phyloP scores from a whole-genome alignment of 2,888 invertebrate genomes.

The Drosophila vallismaia region DNA sequence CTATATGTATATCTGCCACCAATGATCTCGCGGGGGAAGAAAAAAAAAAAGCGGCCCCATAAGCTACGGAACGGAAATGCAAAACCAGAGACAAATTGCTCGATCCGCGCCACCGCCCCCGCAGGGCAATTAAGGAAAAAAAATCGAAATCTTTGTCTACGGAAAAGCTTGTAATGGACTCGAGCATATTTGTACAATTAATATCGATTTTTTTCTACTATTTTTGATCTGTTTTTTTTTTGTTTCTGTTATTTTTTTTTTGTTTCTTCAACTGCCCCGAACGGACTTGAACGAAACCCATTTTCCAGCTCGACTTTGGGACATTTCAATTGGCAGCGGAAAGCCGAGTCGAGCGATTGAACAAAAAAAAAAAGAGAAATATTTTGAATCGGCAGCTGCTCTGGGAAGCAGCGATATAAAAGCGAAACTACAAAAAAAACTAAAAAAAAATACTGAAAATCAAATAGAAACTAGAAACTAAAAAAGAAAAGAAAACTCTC shows the following conservation, averaged over 20 bases:
- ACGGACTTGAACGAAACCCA: background rate
- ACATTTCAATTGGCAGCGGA: constrained; percentile 70
- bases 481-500: constrained; percentile 6
- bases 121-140: constrained; percentile 43
- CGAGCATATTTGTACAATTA: constrained; percentile 56
- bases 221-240: constrained; percentile 54
- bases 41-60: background rate
- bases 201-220: constrained; percentile 29
- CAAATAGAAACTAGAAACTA: background rate
- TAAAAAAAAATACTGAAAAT: constrained; percentile 8
- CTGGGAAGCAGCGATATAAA: constrained; percentile 49
- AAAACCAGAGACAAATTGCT: constrained; percentile 31
- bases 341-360: constrained; percentile 1
- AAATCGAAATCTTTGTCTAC: constrained; percentile 6
- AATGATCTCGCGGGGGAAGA: constrained; percentile 12
- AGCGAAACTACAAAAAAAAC: too few relatives aligned
- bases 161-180: constrained; percentile 16
- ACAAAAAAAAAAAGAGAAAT: constrained; percentile 30
- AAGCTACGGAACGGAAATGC: constrained; percentile 29
- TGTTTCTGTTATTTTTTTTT: background rate
- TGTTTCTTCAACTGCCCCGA: constrained; percentile 9
- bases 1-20: constrained; percentile 1
- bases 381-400: constrained; percentile 52
- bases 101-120: constrained; percentile 28
- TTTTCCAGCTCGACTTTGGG: constrained; percentile 36